Base-by-base conservation (phyloP, 2,113 vertebrate genomes). In the Paracanthobrama guichenoti region DNA sequence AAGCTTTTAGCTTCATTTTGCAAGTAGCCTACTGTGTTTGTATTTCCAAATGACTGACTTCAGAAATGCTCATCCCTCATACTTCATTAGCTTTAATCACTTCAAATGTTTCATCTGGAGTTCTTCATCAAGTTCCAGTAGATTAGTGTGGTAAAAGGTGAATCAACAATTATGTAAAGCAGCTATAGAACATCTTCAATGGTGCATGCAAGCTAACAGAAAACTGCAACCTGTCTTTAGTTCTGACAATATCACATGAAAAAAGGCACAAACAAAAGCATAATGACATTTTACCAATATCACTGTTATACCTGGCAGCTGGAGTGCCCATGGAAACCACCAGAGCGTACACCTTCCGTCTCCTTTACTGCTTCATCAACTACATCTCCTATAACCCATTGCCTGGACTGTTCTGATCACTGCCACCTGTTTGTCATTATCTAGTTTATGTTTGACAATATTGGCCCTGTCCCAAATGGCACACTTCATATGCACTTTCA, bases 131-230 rank as follows among this genome's bases (percentile, higher is more conserved):
- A 8, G 14, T 62, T 79, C 39, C 57, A 79, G 77, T 64, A 46
- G 77, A 79, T 79, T 64, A 79, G 39, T 64, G 77, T 62, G 77
- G 77, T 64, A 46, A 79, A 79, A 64, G 57, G 57, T 79, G 77
- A 79, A 64, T 62, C 39, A 62, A 79, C 77, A 79, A 79, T 79
- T 79, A 79, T 79, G 77, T 44, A 79, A 64, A 62, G 57, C 77
- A 46, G 77, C 9, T 20, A 7, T 3, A 46, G 8, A 42, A 79
- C 62, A 57, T 44, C 31, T 79, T 79, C 76, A 46, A 18, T 18
- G 14, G n/a, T 24, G 57, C 55, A 20, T 79, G 57, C 35, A 79
- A 62, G 60, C 57, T 73, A 62, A 46, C 20, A 39, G 12, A 59
- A 77, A 77, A 59, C 53, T 8, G 75, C 55, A 42, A n/a, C 14